Percentiles rank a stretch among this genome's conserved stretches.
Conservation (phyloP, 2,797 vertebrate species). For the Poecilia wingei region DNA sequence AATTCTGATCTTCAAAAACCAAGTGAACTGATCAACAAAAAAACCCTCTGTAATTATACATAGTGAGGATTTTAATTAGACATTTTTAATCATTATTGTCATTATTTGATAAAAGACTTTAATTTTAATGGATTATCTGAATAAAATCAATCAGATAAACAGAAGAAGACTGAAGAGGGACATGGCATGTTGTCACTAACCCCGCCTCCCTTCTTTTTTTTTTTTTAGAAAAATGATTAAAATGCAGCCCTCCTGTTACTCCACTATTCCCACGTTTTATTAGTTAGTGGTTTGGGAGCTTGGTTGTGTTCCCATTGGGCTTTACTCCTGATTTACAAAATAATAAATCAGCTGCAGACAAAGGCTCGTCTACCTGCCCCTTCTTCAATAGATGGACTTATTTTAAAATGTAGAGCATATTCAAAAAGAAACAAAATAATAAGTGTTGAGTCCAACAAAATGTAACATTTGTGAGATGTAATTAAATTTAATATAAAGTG, state of each 20-base stretch:
- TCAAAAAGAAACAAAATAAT: not conserved
- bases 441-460: not conserved
- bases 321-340: not conserved
- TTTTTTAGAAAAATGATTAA: not conserved
- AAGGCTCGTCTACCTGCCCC: not conserved
- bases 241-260: not conserved
- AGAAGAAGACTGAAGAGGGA: not conserved
- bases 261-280: conserved; percentile 6
- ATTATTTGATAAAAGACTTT: conserved; percentile 6
- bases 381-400: not conserved
- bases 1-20: not conserved
- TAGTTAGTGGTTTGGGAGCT: conserved; percentile 7
- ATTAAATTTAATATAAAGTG: not conserved
- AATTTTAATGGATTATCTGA: not conserved
- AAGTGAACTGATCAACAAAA: not conserved
- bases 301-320: not conserved
- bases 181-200: not conserved
- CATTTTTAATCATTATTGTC: not conserved
- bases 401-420: not conserved
- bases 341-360: not conserved
- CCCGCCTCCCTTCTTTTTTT: not conserved
- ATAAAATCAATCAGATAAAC: conserved; percentile 6
- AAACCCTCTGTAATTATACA: not conserved
- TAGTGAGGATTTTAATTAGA: not conserved
- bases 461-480: not conserved